Conservation (phyloP, 2,113 vertebrate species). For the Dromas ardeola region DNA sequence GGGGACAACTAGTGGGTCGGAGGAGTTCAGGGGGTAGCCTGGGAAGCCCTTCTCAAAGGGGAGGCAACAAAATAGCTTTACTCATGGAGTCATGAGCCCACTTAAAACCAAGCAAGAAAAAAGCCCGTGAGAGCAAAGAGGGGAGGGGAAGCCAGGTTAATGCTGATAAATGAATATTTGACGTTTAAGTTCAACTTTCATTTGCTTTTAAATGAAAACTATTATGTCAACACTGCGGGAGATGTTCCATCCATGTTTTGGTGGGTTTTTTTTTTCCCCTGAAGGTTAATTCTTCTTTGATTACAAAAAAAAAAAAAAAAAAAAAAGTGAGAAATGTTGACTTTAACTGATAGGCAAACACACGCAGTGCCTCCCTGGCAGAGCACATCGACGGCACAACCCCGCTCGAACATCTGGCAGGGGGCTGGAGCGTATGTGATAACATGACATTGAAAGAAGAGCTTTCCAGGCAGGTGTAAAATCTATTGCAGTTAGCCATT, state of each 20-base stretch:
- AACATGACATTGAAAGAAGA: neutral
- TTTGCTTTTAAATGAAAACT: slow-evolving; percentile 29
- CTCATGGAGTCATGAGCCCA: neutral
- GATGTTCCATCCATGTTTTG: accelerated
- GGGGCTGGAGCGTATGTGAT: neutral
- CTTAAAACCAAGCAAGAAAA: neutral
- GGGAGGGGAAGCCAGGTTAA: neutral
- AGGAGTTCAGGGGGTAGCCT: neutral
- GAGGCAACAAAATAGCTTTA: neutral
- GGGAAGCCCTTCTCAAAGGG: neutral
- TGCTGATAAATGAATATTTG: slow-evolving; percentile 10
- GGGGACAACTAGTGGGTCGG: neutral
- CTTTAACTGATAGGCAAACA: neutral
- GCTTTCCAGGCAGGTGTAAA: neutral
- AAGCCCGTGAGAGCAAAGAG: neutral
- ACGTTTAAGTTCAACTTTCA: neutral
- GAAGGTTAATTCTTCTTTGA: slow-evolving; percentile 7
- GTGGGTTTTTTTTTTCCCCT: accelerated
- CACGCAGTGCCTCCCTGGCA: neutral
- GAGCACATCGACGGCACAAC: neutral
- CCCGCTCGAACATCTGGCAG: neutral
- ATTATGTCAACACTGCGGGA: neutral
- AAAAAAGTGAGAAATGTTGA: accelerated
- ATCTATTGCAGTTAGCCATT: neutral
- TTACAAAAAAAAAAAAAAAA: neutral